Base-by-base conservation (phyloP, 1,140 invertebrate genomes). In the Helicoverpa armigera region DNA sequence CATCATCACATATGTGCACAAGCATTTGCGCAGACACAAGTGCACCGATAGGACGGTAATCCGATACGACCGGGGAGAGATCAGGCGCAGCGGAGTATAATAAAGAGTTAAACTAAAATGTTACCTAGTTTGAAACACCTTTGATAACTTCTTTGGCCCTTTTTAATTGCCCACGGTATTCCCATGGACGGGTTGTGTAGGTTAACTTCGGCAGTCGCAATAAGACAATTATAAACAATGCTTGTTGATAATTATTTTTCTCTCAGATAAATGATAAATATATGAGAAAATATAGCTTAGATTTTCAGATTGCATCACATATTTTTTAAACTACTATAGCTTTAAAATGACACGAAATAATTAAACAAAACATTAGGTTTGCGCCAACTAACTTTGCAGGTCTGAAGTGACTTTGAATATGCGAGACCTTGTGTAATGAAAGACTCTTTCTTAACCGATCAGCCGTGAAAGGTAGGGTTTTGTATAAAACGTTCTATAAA, bases 331-430 rank as follows among this genome's bases (percentile, higher is more conserved):
- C n/a, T n/a, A n/a, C n/a, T 4, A 31, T 4, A 31, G 35, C 35
- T 35, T 35, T 35, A 35, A 35, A 3, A 35, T 2, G 35, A 35
- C 35, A 35, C 7, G 7, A 35, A 35, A 35, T 5, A 0, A 35
- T 35, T 35, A 35, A 7, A 3, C 35, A 35, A 35, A 31, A 5
- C 0, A 35, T 35, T 35, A 35, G 35, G 3, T 4, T 31, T 2
- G 31, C 31, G 31, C 31, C 31, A 31, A 31, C 2, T 31, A 31
- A 31, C 2, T 31, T 31, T 31, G 31, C n/a, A n/a, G n/a, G n/a
- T n/a, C n/a, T n/a, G n/a, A n/a, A n/a, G n/a, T n/a, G 50, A 67
- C n/a, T 77, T 77, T 77, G 75, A 35, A 67, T 67, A 65, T 2
- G 50, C 61, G 48, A 14, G 29, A 14, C 48, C 18, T 10, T 13